Evolutionary conservation across 1,140 invertebrate genomes (phyloP).

Genomic region (Calosoma granatense): DNA sequence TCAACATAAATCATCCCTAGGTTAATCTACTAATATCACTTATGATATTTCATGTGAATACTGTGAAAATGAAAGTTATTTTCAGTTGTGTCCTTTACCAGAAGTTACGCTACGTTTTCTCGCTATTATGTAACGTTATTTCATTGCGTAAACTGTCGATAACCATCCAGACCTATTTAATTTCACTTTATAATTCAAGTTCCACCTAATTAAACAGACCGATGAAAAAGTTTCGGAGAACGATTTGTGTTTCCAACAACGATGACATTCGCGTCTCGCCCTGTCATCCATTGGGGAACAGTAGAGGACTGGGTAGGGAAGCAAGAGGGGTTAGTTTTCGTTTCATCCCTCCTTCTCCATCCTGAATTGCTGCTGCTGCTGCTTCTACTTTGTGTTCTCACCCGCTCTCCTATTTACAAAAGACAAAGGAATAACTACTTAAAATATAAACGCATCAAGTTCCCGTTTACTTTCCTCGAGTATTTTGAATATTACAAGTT

Average conservation of each 20-base stretch:
- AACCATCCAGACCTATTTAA: constrained; percentile 2
- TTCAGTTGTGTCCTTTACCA: too few relatives aligned
- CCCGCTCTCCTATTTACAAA: not conserved
- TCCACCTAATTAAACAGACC: constrained; percentile 1
- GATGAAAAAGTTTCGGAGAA: not conserved
- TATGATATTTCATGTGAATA: too few relatives aligned
- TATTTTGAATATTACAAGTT: not conserved
- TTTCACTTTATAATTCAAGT: not conserved
- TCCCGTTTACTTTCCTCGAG: not conserved
- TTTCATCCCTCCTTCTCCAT: too few relatives aligned
- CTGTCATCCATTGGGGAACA: not conserved
- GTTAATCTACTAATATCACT: too few relatives aligned
- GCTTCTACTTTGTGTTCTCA: not conserved
- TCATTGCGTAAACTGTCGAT: not conserved
- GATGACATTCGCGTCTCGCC: not conserved
- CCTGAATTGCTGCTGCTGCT: too few relatives aligned
- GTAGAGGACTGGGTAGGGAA: too few relatives aligned
- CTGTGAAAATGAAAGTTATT: too few relatives aligned
- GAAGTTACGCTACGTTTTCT: too few relatives aligned
- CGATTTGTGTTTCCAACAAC: not conserved
- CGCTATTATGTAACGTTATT: not conserved
- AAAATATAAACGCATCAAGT: constrained; percentile 4
- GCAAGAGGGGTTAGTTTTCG: too few relatives aligned
- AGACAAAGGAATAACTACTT: constrained; percentile 8
- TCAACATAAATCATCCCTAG: too few relatives aligned